Conservation (phyloP, 2,113 vertebrate genomes). For the Anser brachyrhynchus region DNA sequence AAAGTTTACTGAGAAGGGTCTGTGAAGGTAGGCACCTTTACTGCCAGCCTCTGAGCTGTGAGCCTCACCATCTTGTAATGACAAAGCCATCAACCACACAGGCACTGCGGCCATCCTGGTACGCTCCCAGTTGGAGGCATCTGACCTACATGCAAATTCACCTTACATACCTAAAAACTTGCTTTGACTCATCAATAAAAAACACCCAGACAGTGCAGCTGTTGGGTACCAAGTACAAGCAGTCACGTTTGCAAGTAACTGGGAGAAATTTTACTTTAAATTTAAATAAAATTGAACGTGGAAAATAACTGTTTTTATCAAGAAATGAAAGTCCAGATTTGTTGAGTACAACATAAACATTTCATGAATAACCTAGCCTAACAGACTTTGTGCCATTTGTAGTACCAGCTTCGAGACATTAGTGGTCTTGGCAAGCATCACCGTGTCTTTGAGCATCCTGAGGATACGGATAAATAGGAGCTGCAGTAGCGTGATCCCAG, state of each 20-base stretch:
- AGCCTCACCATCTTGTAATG: accelerated
- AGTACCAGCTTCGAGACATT: not conserved
- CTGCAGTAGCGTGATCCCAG: not conserved
- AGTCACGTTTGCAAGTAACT: not conserved
- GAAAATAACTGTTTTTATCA: not conserved
- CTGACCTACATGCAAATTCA: not conserved
- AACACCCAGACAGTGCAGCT: not conserved
- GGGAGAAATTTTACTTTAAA: not conserved
- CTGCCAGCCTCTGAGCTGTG: not conserved
- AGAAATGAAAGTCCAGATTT: not conserved
- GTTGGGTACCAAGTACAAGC: not conserved
- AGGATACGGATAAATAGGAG: not conserved
- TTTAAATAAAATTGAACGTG: not conserved
- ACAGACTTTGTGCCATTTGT: not conserved
- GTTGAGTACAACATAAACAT: not conserved
- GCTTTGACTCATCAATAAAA: not conserved
- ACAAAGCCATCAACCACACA: not conserved
- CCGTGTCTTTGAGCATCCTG: not conserved
- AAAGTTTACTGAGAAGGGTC: not conserved
- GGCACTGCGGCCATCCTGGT: not conserved
- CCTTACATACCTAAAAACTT: not conserved
- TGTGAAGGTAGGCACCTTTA: not conserved
- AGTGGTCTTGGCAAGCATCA: not conserved
- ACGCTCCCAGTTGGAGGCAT: not conserved
- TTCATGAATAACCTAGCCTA: not conserved